Evolutionary conservation across 2,888 invertebrate species (phyloP).

Genomic region (Cephus spinipes): DNA sequence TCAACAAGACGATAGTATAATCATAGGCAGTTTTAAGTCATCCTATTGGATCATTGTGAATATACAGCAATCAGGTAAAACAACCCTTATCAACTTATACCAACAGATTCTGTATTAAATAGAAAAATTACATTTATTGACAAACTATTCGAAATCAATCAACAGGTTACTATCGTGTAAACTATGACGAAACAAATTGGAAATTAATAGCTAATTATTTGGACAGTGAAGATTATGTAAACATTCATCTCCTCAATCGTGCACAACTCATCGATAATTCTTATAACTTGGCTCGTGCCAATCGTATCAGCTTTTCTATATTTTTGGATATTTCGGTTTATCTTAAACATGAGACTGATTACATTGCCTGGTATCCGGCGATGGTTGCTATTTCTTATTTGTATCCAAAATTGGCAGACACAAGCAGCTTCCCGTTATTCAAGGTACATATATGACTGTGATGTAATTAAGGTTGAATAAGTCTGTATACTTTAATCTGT

Average conservation of each 20-base stretch:
- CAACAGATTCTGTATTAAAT: neutral
- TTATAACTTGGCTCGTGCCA: conserved; percentile 61
- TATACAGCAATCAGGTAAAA: conserved; percentile 71
- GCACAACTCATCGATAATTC: conserved; percentile 71
- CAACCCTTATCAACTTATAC: conserved; percentile 36
- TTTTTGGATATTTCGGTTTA: conserved; percentile 68
- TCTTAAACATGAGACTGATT: conserved; percentile 73
- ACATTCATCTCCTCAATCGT: conserved; percentile 59
- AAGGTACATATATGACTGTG: conserved; percentile 21
- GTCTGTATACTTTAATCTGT: neutral
- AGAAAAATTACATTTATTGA: neutral
- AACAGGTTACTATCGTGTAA: conserved; percentile 62
- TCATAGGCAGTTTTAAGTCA: conserved; percentile 20
- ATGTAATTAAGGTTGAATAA: neutral
- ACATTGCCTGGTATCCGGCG: conserved; percentile 78
- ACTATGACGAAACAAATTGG: conserved; percentile 63
- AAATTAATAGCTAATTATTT: conserved; percentile 47
- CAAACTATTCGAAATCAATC: conserved; percentile 2
- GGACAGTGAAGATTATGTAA: neutral
- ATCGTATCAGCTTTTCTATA: conserved; percentile 64
- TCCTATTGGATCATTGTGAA: conserved; percentile 73
- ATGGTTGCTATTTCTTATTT: conserved; percentile 66
- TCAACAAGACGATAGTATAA: conserved; percentile 25
- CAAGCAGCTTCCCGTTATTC: conserved; percentile 70
- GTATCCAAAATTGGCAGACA: conserved; percentile 65